Conservation (phyloP, 2,797 vertebrate species). For the Myotis planiceps region DNA sequence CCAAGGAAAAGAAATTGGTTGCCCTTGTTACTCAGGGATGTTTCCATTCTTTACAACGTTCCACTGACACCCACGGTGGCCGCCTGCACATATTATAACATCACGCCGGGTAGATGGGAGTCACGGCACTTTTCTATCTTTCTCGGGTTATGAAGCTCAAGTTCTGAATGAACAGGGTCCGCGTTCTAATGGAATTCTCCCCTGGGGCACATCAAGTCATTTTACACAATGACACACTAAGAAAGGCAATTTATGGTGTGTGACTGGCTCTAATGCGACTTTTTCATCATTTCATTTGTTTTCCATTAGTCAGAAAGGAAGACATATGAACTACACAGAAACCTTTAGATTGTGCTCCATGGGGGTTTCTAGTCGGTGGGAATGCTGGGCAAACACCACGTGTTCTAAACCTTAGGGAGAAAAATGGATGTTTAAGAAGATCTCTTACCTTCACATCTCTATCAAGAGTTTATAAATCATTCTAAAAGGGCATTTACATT, state of each 20-base stretch:
- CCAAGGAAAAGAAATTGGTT: neutral
- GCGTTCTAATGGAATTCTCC: conserved; percentile 71
- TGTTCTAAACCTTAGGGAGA: conserved; percentile 34
- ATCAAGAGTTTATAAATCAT: neutral
- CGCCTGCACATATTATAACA: neutral
- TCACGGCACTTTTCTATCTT: conserved; percentile 3
- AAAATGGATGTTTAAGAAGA: neutral
- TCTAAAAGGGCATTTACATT: neutral
- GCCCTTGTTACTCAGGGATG: neutral
- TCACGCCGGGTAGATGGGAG: neutral
- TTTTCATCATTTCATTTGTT: conserved; percentile 80
- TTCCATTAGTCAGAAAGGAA: conserved; percentile 69
- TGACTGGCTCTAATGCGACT: conserved; percentile 75
- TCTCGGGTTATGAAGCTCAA: conserved; percentile 25
- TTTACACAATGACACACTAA: conserved; percentile 72
- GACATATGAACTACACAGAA: conserved; percentile 56
- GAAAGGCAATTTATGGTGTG: conserved; percentile 76
- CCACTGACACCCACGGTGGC: neutral
- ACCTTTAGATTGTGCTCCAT: conserved; percentile 44
- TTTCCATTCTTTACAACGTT: neutral
- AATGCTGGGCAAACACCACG: conserved; percentile 1
- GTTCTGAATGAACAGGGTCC: conserved; percentile 56
- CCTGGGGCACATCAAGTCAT: conserved; percentile 69
- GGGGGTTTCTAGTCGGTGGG: neutral
- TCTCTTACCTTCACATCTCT: neutral